Base-by-base conservation (phyloP, 2,888 invertebrate species). In the Caenorhabditis doughertyi region DNA sequence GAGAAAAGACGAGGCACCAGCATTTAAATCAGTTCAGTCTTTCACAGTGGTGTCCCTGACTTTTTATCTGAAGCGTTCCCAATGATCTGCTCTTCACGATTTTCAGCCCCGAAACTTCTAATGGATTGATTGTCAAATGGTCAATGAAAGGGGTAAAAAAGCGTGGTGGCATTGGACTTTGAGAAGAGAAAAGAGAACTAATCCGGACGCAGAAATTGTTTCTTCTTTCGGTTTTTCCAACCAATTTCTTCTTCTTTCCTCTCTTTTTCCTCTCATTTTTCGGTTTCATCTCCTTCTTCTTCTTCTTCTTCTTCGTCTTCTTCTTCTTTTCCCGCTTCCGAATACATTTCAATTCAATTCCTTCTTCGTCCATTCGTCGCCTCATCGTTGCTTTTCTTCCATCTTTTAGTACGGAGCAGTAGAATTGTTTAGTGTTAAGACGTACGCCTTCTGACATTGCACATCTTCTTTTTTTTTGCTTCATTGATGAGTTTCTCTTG, bases 291-390 rank as follows among this genome's bases (percentile, higher is more conserved):
- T 53, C 25, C 62, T 51, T 60, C 27, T 47, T 47, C 47, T 29
- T 49, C 58, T 32, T 58, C 71, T 39, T 39, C 47, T 44, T 47
- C 70, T 27, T 56, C 55, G 11, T 74, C 55, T 51, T 55, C 49
- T 42, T 73, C 62, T 27, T 27, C 53, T 44, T 18, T 62, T 13
- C 25, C 64, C 44, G 39, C 35, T 64, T 67, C 67, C 51, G 68
- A 79, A 72, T 65, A 79, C 65, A 67, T 68, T 65, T 79, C 79
- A 71, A 67, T 65, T 77, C 77, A 60, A 65, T 81, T 70, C 68
- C 49, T 49, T 39, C 58, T 16, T 35, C 65, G 51, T 72, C 60
- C 47, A 35, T 53, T 74, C 35, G 39, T 60, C 70, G 35, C 35
- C 44, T 70, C 39, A 56, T 65, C 49, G 64, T 35, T 60, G 25